A percentile compares a stretch with the other conserved stretches of the same genome.
Conservation (phyloP, 2,888 invertebrate species). For the Eupithecia abbreviata region DNA sequence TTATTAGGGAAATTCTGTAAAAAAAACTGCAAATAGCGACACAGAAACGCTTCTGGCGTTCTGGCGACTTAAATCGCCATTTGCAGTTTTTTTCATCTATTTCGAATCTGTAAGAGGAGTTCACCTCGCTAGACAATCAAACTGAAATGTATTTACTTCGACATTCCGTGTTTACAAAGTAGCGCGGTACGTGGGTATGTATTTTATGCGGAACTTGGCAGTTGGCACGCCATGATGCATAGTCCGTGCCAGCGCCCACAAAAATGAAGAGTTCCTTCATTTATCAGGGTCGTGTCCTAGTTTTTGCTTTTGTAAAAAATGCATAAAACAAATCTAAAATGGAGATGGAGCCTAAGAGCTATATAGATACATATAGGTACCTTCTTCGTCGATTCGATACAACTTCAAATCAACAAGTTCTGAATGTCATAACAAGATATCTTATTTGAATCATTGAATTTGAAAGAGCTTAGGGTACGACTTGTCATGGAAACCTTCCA, state of each 20-base stretch:
- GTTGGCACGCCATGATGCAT: background rate
- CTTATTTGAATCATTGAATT: background rate
- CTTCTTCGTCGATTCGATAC: background rate
- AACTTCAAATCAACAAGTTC: background rate
- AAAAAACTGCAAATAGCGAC: background rate
- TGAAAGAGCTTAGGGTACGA: background rate
- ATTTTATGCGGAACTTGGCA: slow-evolving; percentile 3
- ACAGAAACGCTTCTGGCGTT: background rate
- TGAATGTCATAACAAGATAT: background rate
- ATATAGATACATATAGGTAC: too few relatives aligned
- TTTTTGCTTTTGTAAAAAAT: background rate
- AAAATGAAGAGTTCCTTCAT: background rate
- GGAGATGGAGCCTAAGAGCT: background rate
- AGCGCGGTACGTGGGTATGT: background rate
- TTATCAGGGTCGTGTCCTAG: background rate
- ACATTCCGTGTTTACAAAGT: slow-evolving; percentile 3
- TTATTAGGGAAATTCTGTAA: too few relatives aligned
- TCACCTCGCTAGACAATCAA: background rate
- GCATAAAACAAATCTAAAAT: background rate
- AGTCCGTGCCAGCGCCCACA: background rate
- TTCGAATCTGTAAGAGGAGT: background rate
- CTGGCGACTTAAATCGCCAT: too few relatives aligned
- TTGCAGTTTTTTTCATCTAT: background rate
- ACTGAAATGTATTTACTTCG: background rate
- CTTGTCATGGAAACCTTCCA: background rate